Evolutionary conservation across 2,888 invertebrate genomes (phyloP).

Genomic region (Perdita meconis): DNA sequence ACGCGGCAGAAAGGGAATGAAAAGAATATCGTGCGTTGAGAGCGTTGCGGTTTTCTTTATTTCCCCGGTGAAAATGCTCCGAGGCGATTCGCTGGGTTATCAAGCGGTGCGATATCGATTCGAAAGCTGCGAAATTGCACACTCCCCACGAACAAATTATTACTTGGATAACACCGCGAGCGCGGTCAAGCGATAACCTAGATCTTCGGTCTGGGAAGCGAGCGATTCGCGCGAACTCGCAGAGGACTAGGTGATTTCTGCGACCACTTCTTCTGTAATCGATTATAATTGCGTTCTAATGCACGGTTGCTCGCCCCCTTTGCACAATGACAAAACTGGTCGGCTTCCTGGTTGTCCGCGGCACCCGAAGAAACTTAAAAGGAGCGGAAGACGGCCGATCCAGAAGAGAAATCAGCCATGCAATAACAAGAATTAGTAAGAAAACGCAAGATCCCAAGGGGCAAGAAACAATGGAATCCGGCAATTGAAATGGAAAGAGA

Average conservation of each 20-base stretch:
- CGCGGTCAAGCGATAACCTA: conserved; percentile 63
- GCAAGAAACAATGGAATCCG: no score
- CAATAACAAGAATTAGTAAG: no score
- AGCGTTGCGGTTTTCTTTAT: conserved; percentile 4
- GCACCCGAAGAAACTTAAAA: no score
- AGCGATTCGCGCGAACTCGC: not conserved
- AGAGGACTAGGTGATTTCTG: not conserved
- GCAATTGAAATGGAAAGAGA: no score
- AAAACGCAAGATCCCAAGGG: no score
- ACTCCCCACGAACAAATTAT: conserved; percentile 44
- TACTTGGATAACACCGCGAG: conserved; percentile 41
- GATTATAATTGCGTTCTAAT: conserved; percentile 17
- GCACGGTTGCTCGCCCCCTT: not conserved
- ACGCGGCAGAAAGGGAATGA: not conserved
- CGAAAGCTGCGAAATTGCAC: conserved; percentile 48
- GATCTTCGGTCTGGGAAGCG: conserved; percentile 50
- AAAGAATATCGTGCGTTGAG: not conserved
- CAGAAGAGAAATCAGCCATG: no score
- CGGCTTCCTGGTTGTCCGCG: not conserved
- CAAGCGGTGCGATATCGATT: conserved; percentile 29
- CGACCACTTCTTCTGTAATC: not conserved
- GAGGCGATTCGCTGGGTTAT: conserved; percentile 22
- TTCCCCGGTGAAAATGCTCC: conserved; percentile 3
- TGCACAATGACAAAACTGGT: no score
- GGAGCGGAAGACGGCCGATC: no score